Evolutionary conservation across 2,797 vertebrate species (phyloP), one percentile per base, ranked within the genome.

Genomic region (Dallia pectoralis): DNA sequence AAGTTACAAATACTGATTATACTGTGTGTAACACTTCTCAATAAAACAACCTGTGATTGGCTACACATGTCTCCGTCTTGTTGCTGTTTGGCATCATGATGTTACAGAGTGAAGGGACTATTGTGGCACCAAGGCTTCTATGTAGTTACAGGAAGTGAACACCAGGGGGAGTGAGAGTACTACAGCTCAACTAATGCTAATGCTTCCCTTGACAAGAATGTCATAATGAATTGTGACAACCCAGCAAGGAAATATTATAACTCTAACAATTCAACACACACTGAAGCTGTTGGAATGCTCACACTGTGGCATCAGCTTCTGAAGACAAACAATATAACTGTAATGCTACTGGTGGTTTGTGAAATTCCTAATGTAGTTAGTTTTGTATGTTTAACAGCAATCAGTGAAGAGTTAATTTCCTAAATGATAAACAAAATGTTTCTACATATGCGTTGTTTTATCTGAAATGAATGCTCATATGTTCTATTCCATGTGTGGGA

Each of bases 11-110:
- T 69, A 68, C n/a, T 25, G 59, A 44, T 29, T 27, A 36, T 82
- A 73, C 84, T 74, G 78, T 72, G 79, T 84, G 49, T 70, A 82
- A 85, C 63, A 82, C 56, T 67, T 79, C 67, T 79, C 25, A 74
- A 73, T 83, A 36, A 87, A 76, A 49, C 69, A 87, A 75, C 84
- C 63, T 68, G 25, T 48, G 69, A 82, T 72, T 76, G 63, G 53
- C 53, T 67, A 47, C 72, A 74, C 75, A 77, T 12, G 67, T 84
- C 77, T 65, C n/a, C n/a, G 3, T 51, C 71, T 81, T 81, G 77
- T 78, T 75, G 29, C 22, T 27, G 82, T 89, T 88, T 88, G 84
- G 85, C 82, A 85, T 83, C 76, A 49, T 81, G 22, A 25, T 12
- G 73, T 84, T 72, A 79, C 22, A 65, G 30, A 66, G 33, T 18